Evolutionary conservation across 2,888 invertebrate species (phyloP).

Genomic region (Coelopa pilipes): DNA sequence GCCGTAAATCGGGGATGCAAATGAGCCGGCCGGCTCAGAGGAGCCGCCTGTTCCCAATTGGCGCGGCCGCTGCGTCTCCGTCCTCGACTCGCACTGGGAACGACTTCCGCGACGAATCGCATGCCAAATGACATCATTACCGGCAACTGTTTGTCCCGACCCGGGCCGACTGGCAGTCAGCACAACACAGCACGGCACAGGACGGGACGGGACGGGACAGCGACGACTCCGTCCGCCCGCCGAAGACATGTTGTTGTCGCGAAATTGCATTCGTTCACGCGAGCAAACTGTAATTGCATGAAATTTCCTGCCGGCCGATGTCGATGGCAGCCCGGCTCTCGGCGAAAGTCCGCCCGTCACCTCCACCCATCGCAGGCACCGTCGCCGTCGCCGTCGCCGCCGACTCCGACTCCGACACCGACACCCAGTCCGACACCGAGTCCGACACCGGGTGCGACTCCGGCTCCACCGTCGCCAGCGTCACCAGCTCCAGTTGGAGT

Average conservation of each 20-base stretch:
- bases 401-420: no score
- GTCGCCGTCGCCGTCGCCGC: no score
- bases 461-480: no score
- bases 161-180: background rate
- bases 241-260: slow-evolving; percentile 45
- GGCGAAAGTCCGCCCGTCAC: background rate
- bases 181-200: background rate
- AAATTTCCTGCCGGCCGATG: slow-evolving; percentile 46
- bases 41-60: no score
- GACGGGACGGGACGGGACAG: background rate
- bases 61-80: no score
- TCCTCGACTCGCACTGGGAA: background rate
- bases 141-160: background rate
- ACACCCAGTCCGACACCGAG: no score
- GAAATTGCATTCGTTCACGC: slow-evolving; percentile 61
- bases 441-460: no score
- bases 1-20: no score
- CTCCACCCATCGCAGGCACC: no score
- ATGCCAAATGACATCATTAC: slow-evolving; percentile 30
- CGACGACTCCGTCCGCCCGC: no score
- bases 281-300: slow-evolving; percentile 60
- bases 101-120: slow-evolving; percentile 14
- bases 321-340: slow-evolving; percentile 20
- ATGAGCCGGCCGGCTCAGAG: no score
- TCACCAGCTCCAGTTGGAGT: no score